phyloP scores from a whole-genome alignment of 2,888 invertebrate genomes.

The Tholera decimalis region DNA sequence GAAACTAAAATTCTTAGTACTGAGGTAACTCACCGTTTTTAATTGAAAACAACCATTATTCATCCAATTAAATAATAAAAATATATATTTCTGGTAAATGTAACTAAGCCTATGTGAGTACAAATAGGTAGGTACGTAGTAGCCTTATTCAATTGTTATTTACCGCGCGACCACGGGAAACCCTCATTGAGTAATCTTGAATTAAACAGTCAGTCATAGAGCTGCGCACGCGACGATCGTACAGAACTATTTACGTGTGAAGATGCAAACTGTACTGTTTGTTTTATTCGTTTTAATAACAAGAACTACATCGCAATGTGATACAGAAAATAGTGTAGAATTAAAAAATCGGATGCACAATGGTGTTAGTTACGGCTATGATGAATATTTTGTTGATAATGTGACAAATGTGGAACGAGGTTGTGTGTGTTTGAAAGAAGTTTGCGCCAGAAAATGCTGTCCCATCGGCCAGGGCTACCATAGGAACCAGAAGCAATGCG shows the following conservation, averaged over 20 bases:
- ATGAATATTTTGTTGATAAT: constrained; percentile 74
- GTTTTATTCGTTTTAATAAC: constrained; percentile 46
- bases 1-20: background rate
- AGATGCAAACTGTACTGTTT: constrained; percentile 34
- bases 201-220: constrained; percentile 50
- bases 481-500: constrained; percentile 65
- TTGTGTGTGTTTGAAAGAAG: constrained; percentile 75
- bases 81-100: constrained; percentile 12
- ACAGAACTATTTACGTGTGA: constrained; percentile 13
- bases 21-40: background rate
- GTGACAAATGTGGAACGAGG: constrained; percentile 68
- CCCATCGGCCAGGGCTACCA: constrained; percentile 73
- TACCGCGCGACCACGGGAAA: constrained; percentile 46
- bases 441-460: constrained; percentile 81
- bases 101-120: background rate
- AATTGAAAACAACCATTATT: background rate
- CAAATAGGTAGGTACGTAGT: background rate
- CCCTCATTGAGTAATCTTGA: constrained; percentile 46
- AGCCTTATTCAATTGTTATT: constrained; percentile 27
- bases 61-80: background rate
- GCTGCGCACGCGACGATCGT: constrained; percentile 57
- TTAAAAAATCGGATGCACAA: constrained; percentile 51
- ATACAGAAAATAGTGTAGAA: constrained; percentile 47
- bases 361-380: constrained; percentile 68
- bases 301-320: constrained; percentile 52